Percentiles rank a stretch among this genome's conserved stretches.
Conservation (phyloP, 2,888 invertebrate genomes). For the Pristionchus fissidentatus region DNA sequence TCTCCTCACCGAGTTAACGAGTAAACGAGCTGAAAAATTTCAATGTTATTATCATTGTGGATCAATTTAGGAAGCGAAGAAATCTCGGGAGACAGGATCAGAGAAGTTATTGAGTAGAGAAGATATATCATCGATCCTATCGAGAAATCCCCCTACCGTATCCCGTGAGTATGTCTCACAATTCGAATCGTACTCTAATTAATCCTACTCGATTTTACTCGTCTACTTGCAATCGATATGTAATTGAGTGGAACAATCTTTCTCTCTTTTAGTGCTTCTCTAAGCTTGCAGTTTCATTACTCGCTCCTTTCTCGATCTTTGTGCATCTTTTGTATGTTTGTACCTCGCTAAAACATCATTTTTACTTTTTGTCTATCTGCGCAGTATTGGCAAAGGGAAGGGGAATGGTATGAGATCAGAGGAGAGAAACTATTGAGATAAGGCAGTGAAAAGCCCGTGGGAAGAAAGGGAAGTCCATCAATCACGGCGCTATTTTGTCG, state of each 20-base stretch:
- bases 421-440: conserved; percentile 1
- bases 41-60: background rate
- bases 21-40: too few relatives aligned
- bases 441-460: background rate
- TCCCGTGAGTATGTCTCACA: conserved; percentile 25
- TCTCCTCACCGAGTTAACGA: too few relatives aligned
- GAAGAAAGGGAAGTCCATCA: background rate
- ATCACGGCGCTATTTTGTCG: conserved; percentile 49
- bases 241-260: background rate
- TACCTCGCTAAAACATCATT: conserved; percentile 15
- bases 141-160: conserved; percentile 1
- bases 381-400: background rate
- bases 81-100: background rate
- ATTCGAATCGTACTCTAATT: conserved; percentile 15
- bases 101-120: background rate
- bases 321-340: background rate
- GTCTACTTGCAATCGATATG: background rate
- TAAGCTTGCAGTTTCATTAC: background rate
- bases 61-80: conserved; percentile 31
- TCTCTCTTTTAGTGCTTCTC: background rate
- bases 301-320: background rate
- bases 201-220: background rate
- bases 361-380: background rate
- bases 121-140: background rate
- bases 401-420: conserved; percentile 27